Conservation (phyloP, 1,140 invertebrate genomes). For the Rhyzopertha dominica region DNA sequence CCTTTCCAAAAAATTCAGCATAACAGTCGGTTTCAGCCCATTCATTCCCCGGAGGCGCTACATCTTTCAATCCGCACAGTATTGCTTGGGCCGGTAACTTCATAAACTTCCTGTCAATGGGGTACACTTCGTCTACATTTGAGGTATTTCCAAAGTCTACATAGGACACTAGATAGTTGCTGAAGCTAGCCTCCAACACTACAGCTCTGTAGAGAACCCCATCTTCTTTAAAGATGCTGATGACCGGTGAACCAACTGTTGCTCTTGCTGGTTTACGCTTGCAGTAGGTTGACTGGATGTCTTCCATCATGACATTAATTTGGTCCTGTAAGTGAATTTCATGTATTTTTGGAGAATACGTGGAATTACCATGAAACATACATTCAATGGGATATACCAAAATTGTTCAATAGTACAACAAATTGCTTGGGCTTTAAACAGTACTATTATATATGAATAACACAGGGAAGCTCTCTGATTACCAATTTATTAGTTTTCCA, state of each 20-base stretch:
- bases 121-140: constrained; percentile 60
- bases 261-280: constrained; percentile 47
- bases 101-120: constrained; percentile 59
- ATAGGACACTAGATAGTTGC: constrained; percentile 59
- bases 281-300: constrained; percentile 61
- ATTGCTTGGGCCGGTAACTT: constrained; percentile 65
- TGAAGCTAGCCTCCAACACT: constrained; percentile 51
- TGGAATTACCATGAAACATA: constrained; percentile 10
- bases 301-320: constrained; percentile 62
- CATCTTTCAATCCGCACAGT: constrained; percentile 56
- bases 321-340: constrained; percentile 41
- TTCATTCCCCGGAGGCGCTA: constrained; percentile 49
- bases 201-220: constrained; percentile 62
- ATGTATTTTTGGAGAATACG: background rate
- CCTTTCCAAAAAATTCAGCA: constrained; percentile 55
- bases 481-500: too few species aligned
- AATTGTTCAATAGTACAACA: background rate
- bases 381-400: background rate
- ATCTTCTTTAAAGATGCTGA: constrained; percentile 65
- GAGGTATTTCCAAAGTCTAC: constrained; percentile 71
- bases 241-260: constrained; percentile 54
- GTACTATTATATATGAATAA: background rate
- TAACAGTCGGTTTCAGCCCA: constrained; percentile 54
- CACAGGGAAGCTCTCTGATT: background rate
- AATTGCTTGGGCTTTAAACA: background rate